A percentile compares a stretch with the other conserved stretches of the same genome.
These are phyloP conservation scores for Rutpela maculata DNA, from an alignment of 2,888 invertebrate genomes.

Conservation along the genomic window DNA sequence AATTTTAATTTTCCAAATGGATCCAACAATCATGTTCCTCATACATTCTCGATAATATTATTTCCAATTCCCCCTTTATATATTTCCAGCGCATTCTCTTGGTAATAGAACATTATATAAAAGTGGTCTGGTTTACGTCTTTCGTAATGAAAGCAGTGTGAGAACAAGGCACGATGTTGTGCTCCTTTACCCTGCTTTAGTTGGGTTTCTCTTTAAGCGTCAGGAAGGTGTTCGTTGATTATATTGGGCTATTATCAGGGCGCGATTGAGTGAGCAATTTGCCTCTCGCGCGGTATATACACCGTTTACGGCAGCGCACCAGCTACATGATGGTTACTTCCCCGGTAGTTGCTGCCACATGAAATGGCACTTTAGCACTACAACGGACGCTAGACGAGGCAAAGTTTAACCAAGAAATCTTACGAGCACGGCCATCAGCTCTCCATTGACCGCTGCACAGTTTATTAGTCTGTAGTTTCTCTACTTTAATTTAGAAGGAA, in stretches of 20 bases:
- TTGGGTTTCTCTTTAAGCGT: conserved; percentile 33
- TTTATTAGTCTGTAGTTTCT: conserved; percentile 1
- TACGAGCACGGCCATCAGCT: not conserved
- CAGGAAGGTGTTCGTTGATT: conserved; percentile 49
- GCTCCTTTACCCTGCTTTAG: not conserved
- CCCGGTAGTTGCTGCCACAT: conserved; percentile 37
- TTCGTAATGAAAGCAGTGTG: not conserved
- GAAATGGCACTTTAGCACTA: conserved; percentile 36
- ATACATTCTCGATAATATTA: conserved; percentile 3
- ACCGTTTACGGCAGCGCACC: conserved; percentile 27
- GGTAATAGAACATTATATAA: conserved; percentile 26
- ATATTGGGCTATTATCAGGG: conserved; percentile 53
- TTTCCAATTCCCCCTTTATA: conserved; percentile 9
- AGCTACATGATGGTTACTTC: conserved; percentile 35
- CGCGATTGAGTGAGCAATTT: conserved; percentile 60
- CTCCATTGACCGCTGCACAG: not conserved
- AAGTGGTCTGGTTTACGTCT: conserved; percentile 3
- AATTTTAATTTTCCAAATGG: conserved; percentile 2
- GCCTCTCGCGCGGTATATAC: conserved; percentile 48
- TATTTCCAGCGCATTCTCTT: not conserved
- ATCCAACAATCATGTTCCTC: not conserved
- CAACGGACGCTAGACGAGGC: conserved; percentile 19
- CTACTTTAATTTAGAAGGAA: not conserved
- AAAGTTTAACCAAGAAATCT: conserved; percentile 22
- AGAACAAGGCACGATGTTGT: conserved; percentile 21